Evolutionary conservation across 2,113 vertebrate genomes (phyloP), one percentile per base, ranked within the genome.

Genomic region (Phalacrocorax aristotelis): DNA sequence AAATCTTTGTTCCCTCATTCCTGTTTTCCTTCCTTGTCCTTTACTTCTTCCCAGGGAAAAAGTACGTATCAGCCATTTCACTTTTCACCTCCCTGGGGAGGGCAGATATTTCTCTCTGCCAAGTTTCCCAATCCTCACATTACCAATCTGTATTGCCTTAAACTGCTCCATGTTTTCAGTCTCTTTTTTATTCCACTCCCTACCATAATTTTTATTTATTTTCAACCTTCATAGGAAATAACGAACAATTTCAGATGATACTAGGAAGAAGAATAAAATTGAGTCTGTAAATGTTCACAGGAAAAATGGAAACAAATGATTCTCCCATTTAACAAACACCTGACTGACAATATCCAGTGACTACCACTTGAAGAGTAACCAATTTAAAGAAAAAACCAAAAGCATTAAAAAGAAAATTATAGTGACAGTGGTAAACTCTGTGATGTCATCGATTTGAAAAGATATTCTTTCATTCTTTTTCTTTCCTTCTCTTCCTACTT

Each of bases 301-400:
- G 23, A 92, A 90, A 77, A 75, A 34, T 1, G 3, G 11, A 78
- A 66, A 70, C 5, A 65, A 9, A 49, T 30, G 7, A 26, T 64
- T 90, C 26, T 83, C 90, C 1, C 0, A 15, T 60, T 62, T 58
- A 40, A n/a, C 1, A 68, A 62, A 26, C 9, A 46, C 5, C 46
- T 6, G 7, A 66, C 7, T 60, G 20, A 7, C 3, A 64, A 48
- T 22, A 60, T 6, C 5, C 10, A 40, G 8, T 46, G 21, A 11
- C 20, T 15, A 54, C 4, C 3, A n/a, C 7, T 38, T 52, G 3
- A 85, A 46, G 1, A 51, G 7, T 16, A 68, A 81, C 7, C 69
- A 44, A 36, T 58, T 29, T 9, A 44, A 22, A 21, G 8, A 18
- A 42, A 38, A 25, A 69, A 5, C 0, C 1, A 1, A 57, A 42